A percentile compares a stretch with the other conserved stretches of the same genome.
These are phyloP conservation scores for Dastarcus helophoroides DNA, from an alignment of 2,888 invertebrate genomes.

Conservation along the genomic window DNA sequence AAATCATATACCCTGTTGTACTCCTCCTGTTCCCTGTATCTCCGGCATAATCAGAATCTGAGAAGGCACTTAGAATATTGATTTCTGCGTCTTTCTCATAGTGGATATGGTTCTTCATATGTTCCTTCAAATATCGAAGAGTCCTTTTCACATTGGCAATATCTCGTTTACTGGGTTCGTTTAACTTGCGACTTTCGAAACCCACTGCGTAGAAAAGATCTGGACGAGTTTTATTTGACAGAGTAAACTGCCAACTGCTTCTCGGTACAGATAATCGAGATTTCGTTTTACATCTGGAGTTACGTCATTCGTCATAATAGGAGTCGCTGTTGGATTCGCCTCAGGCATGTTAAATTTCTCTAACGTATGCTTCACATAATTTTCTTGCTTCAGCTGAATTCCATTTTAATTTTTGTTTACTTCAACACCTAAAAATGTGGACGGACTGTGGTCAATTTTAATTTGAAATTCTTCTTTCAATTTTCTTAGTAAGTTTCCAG, in stretches of 20 bases:
- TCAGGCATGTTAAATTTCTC: conserved; percentile 1
- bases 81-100: conserved; percentile 1
- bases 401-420: not conserved
- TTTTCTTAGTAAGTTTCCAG: not conserved
- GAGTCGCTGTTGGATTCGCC: too few species aligned
- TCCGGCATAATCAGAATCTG: conserved; percentile 16
- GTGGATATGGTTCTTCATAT: not conserved
- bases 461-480: conserved; percentile 1
- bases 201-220: conserved; percentile 14
- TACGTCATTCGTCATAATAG: too few species aligned
- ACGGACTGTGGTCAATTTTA: too few species aligned
- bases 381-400: not conserved
- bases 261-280: conserved; percentile 12
- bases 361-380: not conserved
- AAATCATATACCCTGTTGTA: conserved; percentile 15
- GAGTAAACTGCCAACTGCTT: conserved; percentile 16
- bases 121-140: not conserved
- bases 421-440: conserved; percentile 3
- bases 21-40: too few species aligned
- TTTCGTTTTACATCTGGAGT: conserved; percentile 5
- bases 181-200: not conserved
- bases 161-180: conserved; percentile 1
- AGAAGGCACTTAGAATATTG: conserved; percentile 10
- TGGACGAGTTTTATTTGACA: conserved; percentile 14
- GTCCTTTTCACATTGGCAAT: conserved; percentile 1